Evolutionary conservation across 1,140 invertebrate species (phyloP).

Genomic region (Neoseiulus cucumeris): DNA sequence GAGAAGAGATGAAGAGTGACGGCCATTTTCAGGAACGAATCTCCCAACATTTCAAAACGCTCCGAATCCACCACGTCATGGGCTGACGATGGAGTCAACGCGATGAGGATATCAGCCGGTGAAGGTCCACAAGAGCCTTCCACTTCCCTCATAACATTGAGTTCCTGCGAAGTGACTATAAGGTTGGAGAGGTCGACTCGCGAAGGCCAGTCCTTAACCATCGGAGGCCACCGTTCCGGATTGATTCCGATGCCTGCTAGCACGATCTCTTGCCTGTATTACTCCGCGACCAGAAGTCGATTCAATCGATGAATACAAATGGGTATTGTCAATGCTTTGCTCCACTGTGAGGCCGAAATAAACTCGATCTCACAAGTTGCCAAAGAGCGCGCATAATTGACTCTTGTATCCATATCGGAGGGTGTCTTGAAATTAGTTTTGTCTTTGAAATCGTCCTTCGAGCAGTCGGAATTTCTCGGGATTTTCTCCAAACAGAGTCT

Average conservation of each 20-base stretch:
- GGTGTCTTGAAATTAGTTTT: background rate
- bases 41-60: conserved; percentile 60
- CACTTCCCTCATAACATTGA: background rate
- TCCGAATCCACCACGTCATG: conserved; percentile 62
- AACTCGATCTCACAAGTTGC: background rate
- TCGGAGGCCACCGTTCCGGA: too few relatives aligned
- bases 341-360: background rate
- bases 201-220: too few relatives aligned
- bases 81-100: conserved; percentile 22
- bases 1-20: conserved; percentile 48
- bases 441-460: background rate
- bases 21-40: conserved; percentile 66
- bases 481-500: background rate
- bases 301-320: background rate
- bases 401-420: background rate
- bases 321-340: background rate
- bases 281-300: background rate
- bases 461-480: background rate
- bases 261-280: background rate
- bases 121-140: background rate
- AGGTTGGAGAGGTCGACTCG: too few relatives aligned
- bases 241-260: background rate
- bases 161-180: background rate
- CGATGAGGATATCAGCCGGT: background rate
- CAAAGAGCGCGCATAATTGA: background rate